Evolutionary conservation across 2,113 vertebrate species (phyloP), one percentile per base, ranked within the genome.

Genomic region (Eubucco bourcierii): DNA sequence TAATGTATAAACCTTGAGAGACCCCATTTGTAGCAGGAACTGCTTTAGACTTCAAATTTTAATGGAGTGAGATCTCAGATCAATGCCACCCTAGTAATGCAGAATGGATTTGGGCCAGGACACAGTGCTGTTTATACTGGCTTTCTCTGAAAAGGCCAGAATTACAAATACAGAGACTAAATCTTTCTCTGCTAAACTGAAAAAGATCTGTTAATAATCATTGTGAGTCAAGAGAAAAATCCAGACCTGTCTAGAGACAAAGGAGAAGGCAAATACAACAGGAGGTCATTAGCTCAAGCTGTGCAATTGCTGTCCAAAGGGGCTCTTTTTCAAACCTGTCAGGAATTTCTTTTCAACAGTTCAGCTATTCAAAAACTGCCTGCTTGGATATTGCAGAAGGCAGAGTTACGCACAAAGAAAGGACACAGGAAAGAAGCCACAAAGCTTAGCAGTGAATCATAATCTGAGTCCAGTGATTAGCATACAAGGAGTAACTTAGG

Each of bases 31-130:
- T 87, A 80, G 80, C 72, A 92, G 90, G 86, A 93, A 91, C 84
- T 71, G 88, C 84, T 94, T 92, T 80, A 84, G 83, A 93, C 87
- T 88, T 96, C 78, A 90, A 63, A 87, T 89, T 92, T 95, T 93
- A 94, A 94, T 90, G 84, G 91, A 90, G 90, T 76, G 86, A 96
- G 88, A 95, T 89, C 89, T 90, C 94, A 87, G 59, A 93, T 95
- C 96, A 90, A 93, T 89, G 93, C 73, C 63, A 68, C 78, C 83
- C 72, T 91, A 90, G 90, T 85, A 94, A 83, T 1, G 24, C 66
- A 56, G 84, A 91, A 85, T 95, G 93, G 92, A 95, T 90, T 85
- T 73, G 76, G 76, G 93, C 85, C 95, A 96, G 87, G 65, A 77
- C 46, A 37, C 34, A 17, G 73, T 7, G 28, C 78, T 90, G 84